These are phyloP conservation scores for Uloborus plumipes DNA, from an alignment of 2,888 invertebrate genomes.

Conservation along the genomic window DNA sequence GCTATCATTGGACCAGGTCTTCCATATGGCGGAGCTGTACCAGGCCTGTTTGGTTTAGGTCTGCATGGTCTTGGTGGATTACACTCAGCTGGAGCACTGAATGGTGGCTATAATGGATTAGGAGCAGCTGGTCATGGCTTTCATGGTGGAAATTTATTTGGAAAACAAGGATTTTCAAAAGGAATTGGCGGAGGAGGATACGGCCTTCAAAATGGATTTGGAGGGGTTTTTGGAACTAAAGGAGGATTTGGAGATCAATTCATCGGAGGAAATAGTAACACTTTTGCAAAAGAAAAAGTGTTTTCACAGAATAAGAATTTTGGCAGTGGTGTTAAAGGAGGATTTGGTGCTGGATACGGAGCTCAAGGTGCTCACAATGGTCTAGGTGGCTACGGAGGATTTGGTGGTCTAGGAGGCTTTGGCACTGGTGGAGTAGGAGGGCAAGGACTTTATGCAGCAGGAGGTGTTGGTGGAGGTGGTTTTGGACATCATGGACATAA, in stretches of 20 bases:
- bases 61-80: slow-evolving; percentile 1
- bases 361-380: slow-evolving; percentile 4
- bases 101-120: slow-evolving; percentile 14
- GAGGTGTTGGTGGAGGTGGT: slow-evolving; percentile 20
- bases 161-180: slow-evolving; percentile 20
- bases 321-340: slow-evolving; percentile 31
- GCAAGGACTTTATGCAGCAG: slow-evolving; percentile 13
- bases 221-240: slow-evolving; percentile 15
- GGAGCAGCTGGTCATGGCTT: slow-evolving; percentile 17
- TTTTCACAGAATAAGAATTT: slow-evolving; percentile 37
- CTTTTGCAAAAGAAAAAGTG: slow-evolving; percentile 27
- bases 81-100: slow-evolving; percentile 5
- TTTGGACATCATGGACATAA: slow-evolving; percentile 17
- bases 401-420: slow-evolving; percentile 15
- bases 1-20: slow-evolving; percentile 5
- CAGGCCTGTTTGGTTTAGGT: slow-evolving; percentile 10
- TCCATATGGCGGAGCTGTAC: not conserved
- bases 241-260: slow-evolving; percentile 31
- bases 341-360: slow-evolving; percentile 34
- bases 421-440: slow-evolving; percentile 16
- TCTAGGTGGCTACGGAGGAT: slow-evolving; percentile 22
- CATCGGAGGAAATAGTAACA: slow-evolving; percentile 31
- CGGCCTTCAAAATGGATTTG: slow-evolving; percentile 26
- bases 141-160: slow-evolving; percentile 3
- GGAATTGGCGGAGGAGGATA: slow-evolving; percentile 12